Evolutionary conservation across 2,888 invertebrate genomes (phyloP), one percentile per base, ranked within the genome.

Genomic region (Lasioglossum pauxillum): DNA sequence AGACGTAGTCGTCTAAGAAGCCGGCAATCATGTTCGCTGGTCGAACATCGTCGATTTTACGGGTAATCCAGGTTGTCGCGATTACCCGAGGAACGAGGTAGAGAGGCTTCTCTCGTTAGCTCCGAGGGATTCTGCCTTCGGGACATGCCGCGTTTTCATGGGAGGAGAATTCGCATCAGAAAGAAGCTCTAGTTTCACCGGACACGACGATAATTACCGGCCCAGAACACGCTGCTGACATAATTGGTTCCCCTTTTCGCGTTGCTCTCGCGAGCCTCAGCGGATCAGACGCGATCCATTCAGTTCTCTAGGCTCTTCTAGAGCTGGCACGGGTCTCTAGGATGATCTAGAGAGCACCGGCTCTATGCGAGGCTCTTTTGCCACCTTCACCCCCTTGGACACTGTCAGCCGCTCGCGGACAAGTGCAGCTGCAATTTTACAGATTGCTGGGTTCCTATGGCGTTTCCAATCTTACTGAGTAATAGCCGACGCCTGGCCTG

Each of bases 181-280:
- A 76, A 80, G 84, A 76, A 75, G 72, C 77, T 83, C 74, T 75
- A 73, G 78, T 85, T 89, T 80, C 79, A 80, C 49, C 53, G 75
- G 85, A 82, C 87, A 57, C 38, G 71, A 53, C 83, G 89, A 88
- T 89, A 89, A 89, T 86, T 89, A 84, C 82, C 27, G 31, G 64
- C 16, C 31, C 72, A 85, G 46, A 72, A 85, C 81, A 83, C 76
- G 82, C 83, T 75, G 53, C 80, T 49, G 77, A 80, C 85, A 83
- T 89, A 89, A 89, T 89, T 89, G 89, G 78, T 88, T 89, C 81
- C 85, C 81, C 86, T 83, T 75, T 71, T 71, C 67, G 60, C 71
- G 74, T 76, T 75, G 49, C 75, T 78, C 75, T 74, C 31, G 75
- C 78, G 78, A 35, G 78, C 71, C 74, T 23, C 72, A 71, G 78